These are phyloP conservation scores for Leucophora obtusa DNA, from an alignment of 2,888 invertebrate genomes.

Conservation along the genomic window DNA sequence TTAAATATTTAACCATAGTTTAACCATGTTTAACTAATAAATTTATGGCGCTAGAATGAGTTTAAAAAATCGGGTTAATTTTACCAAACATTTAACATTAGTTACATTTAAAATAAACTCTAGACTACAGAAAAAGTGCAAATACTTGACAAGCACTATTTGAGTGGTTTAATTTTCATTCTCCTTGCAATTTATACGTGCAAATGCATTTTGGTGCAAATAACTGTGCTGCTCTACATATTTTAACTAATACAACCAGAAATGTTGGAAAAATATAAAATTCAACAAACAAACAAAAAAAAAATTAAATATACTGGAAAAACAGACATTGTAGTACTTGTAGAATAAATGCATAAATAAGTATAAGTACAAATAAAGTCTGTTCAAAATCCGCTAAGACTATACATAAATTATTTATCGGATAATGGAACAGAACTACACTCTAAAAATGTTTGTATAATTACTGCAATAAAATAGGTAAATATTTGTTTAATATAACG, in stretches of 20 bases:
- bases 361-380: neutral
- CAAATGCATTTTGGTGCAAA: constrained; percentile 53
- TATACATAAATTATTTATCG: no score
- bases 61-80: neutral
- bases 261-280: neutral
- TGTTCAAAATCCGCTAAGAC: neutral
- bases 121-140: neutral
- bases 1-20: no score
- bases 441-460: no score
- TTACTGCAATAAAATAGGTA: no score
- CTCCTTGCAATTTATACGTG: constrained; percentile 11
- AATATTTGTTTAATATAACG: no score
- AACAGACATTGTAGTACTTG: neutral
- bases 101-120: neutral
- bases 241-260: constrained; percentile 15
- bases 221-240: constrained; percentile 58
- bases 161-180: neutral
- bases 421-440: no score
- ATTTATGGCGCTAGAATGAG: neutral
- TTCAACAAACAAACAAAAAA: neutral
- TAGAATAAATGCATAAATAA: neutral
- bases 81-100: neutral
- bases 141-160: constrained; percentile 1
- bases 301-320: neutral
- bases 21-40: neutral